Evolutionary conservation across 2,797 vertebrate species (phyloP).

Genomic region (Tarsius wallacei): DNA sequence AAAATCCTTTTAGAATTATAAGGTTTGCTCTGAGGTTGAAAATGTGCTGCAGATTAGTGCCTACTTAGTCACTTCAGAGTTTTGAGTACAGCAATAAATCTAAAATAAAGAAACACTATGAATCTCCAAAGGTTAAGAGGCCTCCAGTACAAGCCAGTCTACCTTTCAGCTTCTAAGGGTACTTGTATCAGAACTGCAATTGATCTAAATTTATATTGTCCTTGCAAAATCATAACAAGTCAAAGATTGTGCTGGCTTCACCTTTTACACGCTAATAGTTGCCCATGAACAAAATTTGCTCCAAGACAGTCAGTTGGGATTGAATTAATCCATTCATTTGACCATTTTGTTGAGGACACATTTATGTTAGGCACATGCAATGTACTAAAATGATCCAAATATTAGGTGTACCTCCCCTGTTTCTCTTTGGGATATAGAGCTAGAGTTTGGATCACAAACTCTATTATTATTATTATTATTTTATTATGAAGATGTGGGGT

Average conservation of each 20-base stretch:
- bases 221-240: constrained; percentile 40
- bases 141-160: background rate
- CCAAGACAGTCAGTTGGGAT: background rate
- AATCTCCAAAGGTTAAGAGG: background rate
- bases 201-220: background rate
- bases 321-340: background rate
- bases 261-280: background rate
- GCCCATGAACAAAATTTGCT: constrained; percentile 23
- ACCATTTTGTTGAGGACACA: background rate
- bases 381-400: background rate
- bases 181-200: background rate
- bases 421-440: background rate
- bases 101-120: constrained; percentile 11
- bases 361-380: background rate
- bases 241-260: background rate
- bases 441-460: background rate
- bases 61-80: background rate
- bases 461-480: background rate
- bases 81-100: background rate
- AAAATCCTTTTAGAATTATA: background rate
- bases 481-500: too few species aligned
- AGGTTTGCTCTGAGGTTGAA: background rate
- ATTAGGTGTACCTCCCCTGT: background rate
- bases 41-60: background rate
- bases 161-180: background rate